Evolutionary conservation across 2,797 vertebrate genomes (phyloP), one percentile per base, ranked within the genome.

Genomic region (Diplodus puntazzo): DNA sequence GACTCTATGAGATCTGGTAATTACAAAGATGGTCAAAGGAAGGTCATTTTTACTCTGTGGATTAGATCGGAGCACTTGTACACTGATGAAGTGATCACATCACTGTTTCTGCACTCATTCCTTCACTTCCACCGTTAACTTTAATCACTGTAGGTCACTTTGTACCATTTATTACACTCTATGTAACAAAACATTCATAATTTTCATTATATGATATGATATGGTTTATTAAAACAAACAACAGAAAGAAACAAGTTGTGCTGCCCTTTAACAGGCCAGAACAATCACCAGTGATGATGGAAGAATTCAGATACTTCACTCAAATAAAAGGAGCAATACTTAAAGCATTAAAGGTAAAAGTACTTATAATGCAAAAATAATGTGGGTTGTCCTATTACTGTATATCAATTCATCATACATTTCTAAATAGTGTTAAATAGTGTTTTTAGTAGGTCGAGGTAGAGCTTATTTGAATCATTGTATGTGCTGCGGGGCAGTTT

Each of bases 21-120:
- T 94, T 93, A 93, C 90, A 88, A 90, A 89, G 84, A 83, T 92
- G 92, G 92, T 92, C 90, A 92, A 84, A 90, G 85, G 92, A 94
- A 94, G 92, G 94, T 94, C 93, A 87, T 93, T 92, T 90, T 89
- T 82, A 89, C 92, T 88, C 91, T 66, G 86, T 3, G 84, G 91
- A 93, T 89, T 91, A 89, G 86, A 90, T 63, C 5, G 58, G 62
- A 57, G 84, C 83, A 60, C 73, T 82, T 18, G 71, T 85, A 82
- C 73, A 52, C 79, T 82, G 83, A 88, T 91, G 78, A 76, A 83
- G 85, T 66, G 76, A 84, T 80, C 87, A 62, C 84, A 80, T 80
- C 65, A 53, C 67, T 55, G 72, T 76, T 73, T 79, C 68, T 82
- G 73, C 48, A 17, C 73, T 65, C 69, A 23, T 81, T 68, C 53